Evolutionary conservation across 2,888 invertebrate genomes (phyloP), one percentile per base, ranked within the genome.

Genomic region (Lysandra coridon): DNA sequence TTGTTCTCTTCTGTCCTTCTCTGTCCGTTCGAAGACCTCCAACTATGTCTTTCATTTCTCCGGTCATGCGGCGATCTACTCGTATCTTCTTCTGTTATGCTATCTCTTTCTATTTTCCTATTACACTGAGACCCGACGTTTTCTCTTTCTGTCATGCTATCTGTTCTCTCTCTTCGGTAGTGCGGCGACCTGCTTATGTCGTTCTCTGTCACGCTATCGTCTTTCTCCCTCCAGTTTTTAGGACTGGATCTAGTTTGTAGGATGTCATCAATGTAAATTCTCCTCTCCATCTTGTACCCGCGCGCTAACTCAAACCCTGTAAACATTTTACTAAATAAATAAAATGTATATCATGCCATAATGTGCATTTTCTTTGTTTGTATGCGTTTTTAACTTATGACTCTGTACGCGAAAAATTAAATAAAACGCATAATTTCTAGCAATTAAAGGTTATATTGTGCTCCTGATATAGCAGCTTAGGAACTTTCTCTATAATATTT

Each of bases 201-300:
- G 33, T 33, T 69, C 33, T 69, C 33, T 5, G 33, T 14, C 33
- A 33, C 4, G 4, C 1, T 69, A 33, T 69, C 69, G 12, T 4
- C 14, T 69, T 14, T 69, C 69, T 69, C 14, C 12, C 23, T 62
- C 23, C 62, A 62, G 6, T 62, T 23, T 10, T 62, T 2, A n/a
- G n/a, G 23, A 23, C 62, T 73, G 37, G 73, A 73, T 10, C 30
- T 33, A 78, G 80, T 82, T 2, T 88, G 87, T 78, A 91, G 81
- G 80, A 96, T 82, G 83, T 93, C 91, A 17, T 91, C 87, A 79
- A 95, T 83, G 85, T 96, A 97, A 81, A 95, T 95, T 1, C 89
- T 84, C 12, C 97, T 95, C 88, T 97, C 97, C 57, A 97, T 96
- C 81, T 92, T 84, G 86, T 97, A 96, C 0, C 97, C 97, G 10